A percentile compares a stretch with the other conserved stretches of the same genome.
These are phyloP conservation scores for Hippasteria phrygiana DNA, from an alignment of 53 echinoderm and acorn worm species.

Conservation along the genomic window DNA sequence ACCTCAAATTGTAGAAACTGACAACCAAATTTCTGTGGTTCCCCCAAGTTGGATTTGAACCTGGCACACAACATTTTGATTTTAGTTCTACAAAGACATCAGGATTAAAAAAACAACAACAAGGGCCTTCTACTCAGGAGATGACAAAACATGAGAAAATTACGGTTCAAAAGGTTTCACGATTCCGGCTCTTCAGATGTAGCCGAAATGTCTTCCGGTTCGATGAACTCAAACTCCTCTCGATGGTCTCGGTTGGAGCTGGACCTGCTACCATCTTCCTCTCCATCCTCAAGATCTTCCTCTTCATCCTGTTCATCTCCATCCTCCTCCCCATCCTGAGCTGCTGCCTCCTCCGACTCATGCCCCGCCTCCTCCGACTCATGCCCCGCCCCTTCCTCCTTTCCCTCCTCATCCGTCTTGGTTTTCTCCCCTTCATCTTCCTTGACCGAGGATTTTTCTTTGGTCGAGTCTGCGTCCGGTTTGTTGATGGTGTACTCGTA, in stretches of 20 bases:
- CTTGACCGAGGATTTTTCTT: conserved; percentile 14
- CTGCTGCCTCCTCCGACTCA: not conserved
- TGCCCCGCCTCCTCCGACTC: conserved; percentile 1
- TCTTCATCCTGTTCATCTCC: conserved; percentile 39
- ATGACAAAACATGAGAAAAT: not conserved
- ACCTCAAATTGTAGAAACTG: no score
- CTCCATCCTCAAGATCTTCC: conserved; percentile 27
- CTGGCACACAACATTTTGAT: no score
- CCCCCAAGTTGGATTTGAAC: no score
- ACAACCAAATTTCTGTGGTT: no score
- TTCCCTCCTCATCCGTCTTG: conserved; percentile 31
- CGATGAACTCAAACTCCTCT: conserved; percentile 93
- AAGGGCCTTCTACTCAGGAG: not conserved
- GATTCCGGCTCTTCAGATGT: conserved; percentile 46
- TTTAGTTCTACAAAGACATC: no score
- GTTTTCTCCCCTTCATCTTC: conserved; percentile 50
- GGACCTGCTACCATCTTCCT: conserved; percentile 42
- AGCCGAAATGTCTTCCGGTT: conserved; percentile 74
- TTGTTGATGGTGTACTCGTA: conserved; percentile 64
- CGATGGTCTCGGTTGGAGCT: conserved; percentile 72
- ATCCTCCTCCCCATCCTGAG: conserved; percentile 32
- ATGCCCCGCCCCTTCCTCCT: conserved; percentile 20
- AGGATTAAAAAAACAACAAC: no score
- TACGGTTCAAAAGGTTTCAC: not conserved
- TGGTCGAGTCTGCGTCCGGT: conserved; percentile 42